phyloP scores from a whole-genome alignment of 2,113 vertebrate species.

The Rafetus swinhoei region DNA sequence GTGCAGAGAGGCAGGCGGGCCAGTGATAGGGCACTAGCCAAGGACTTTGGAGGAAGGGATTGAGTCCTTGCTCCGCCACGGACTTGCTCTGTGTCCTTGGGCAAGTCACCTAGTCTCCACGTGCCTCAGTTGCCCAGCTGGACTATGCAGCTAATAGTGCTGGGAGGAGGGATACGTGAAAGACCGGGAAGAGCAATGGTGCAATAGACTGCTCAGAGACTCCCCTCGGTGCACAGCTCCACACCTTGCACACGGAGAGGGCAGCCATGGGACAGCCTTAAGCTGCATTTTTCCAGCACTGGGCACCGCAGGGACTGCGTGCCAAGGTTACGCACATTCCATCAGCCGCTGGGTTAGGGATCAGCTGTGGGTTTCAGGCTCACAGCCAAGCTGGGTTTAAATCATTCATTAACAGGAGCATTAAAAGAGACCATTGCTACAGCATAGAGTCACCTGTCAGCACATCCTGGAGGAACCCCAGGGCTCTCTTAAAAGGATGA shows the following conservation, averaged over 20 bases:
- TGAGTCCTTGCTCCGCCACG: not conserved
- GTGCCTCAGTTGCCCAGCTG: not conserved
- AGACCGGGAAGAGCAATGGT: not conserved
- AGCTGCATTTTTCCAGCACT: not conserved
- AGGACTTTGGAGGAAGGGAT: not conserved
- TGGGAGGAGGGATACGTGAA: not conserved
- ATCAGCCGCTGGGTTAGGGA: not conserved
- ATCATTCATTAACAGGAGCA: not conserved
- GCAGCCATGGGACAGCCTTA: not conserved
- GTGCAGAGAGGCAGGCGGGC: not conserved
- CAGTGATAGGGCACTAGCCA: not conserved
- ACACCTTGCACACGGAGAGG: not conserved
- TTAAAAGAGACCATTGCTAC: not conserved
- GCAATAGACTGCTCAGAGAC: not conserved
- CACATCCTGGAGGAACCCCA: not conserved
- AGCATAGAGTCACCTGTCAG: not conserved
- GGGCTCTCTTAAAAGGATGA: not conserved
- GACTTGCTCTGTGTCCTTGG: not conserved
- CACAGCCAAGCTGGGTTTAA: rapidly evolving
- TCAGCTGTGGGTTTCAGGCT: rapidly evolving
- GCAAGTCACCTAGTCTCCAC: not conserved
- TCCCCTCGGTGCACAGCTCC: not conserved
- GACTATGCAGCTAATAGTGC: not conserved
- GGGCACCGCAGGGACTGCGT: not conserved
- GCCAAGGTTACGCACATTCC: not conserved